A percentile compares a stretch with the other conserved stretches of the same genome.
Conservation (phyloP, 2,113 vertebrate genomes). For the Sinocyclocheilus rhinocerous region DNA sequence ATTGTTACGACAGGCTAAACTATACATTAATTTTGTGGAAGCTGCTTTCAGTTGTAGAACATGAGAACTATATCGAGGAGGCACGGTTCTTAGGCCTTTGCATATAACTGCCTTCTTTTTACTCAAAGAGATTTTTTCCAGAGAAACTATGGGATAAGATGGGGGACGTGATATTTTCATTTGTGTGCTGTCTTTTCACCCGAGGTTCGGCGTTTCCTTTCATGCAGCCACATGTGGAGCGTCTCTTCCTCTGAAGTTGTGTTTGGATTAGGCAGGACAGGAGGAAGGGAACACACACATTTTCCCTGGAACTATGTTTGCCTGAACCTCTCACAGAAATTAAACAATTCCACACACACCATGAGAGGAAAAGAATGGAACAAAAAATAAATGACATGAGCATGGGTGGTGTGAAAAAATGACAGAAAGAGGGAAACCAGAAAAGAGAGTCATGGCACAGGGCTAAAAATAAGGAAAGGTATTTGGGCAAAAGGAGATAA, state of each 20-base stretch:
- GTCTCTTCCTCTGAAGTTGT: constrained; percentile 67
- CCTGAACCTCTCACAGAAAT: constrained; percentile 45
- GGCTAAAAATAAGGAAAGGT: not conserved
- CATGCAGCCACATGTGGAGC: constrained; percentile 68
- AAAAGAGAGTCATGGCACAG: not conserved
- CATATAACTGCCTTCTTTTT: constrained; percentile 47
- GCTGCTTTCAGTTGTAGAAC: no score
- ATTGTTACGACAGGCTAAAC: not conserved
- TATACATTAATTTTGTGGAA: constrained; percentile 42
- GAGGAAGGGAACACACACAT: constrained; percentile 40
- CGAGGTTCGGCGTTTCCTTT: constrained; percentile 61
- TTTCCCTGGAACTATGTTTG: constrained; percentile 45
- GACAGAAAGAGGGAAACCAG: not conserved
- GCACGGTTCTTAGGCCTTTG: constrained; percentile 31
- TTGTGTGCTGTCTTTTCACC: constrained; percentile 65
- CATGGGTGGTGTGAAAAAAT: not conserved
- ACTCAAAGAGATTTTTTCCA: constrained; percentile 34
- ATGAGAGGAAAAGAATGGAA: constrained; percentile 1
- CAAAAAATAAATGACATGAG: not conserved
- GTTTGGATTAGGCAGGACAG: constrained; percentile 68
- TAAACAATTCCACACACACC: constrained; percentile 43
- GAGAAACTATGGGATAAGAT: constrained; percentile 50
- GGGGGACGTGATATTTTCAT: constrained; percentile 60
- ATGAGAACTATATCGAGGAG: not conserved
- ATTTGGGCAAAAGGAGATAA: no score